These are phyloP conservation scores for Rhynchophorus ferrugineus DNA, from an alignment of 1,140 invertebrate genomes.

Conservation along the genomic window DNA sequence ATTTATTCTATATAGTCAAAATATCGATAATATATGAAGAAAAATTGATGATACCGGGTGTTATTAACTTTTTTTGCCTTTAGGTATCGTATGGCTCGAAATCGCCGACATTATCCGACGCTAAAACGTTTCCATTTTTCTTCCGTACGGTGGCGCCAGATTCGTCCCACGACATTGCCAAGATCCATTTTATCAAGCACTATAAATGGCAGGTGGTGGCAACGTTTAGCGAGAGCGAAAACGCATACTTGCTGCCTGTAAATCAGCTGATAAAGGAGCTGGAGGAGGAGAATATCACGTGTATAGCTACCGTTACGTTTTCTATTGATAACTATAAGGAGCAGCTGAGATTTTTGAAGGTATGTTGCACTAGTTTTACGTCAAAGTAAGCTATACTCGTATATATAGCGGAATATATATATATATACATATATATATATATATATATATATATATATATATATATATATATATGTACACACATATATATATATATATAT, in stretches of 20 bases:
- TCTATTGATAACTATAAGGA: conserved; percentile 46
- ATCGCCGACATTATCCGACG: conserved; percentile 76
- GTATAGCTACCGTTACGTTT: conserved; percentile 75
- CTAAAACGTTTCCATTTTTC: conserved; percentile 80
- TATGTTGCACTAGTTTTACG: conserved; percentile 10
- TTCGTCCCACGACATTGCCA: conserved; percentile 77
- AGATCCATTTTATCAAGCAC: conserved; percentile 72
- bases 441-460: conserved; percentile 2
- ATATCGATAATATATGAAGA: too few relatives aligned
- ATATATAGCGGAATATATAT: background rate
- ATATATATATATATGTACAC: too few relatives aligned
- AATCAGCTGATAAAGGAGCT: conserved; percentile 77
- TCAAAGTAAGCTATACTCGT: background rate
- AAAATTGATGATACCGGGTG: too few relatives aligned
- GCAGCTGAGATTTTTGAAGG: conserved; percentile 34
- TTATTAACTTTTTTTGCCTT: too few relatives aligned
- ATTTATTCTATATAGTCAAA: too few relatives aligned
- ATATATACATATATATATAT: background rate
- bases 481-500: too few relatives aligned
- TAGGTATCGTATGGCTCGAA: conserved; percentile 81
- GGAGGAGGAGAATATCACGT: conserved; percentile 76
- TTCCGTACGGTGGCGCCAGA: conserved; percentile 78
- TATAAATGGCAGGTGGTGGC: conserved; percentile 83
- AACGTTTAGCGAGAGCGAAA: conserved; percentile 77
- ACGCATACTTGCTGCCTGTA: conserved; percentile 75